phyloP scores from a whole-genome alignment of 2,797 vertebrate species.

The Microctenopoma stevenorrisi region DNA sequence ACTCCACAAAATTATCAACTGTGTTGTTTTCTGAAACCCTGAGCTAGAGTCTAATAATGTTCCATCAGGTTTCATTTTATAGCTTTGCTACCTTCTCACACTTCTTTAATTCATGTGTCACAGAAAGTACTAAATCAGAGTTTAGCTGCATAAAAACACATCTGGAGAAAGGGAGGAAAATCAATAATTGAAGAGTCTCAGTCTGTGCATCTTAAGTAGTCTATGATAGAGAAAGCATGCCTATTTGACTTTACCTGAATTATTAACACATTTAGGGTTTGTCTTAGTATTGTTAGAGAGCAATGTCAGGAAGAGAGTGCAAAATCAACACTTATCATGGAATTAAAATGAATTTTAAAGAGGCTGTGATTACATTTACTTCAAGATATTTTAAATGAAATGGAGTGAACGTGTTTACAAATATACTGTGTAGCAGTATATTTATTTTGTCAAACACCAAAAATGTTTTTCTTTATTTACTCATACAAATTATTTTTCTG shows the following conservation, averaged over 20 bases:
- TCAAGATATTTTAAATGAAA: constrained; percentile 4
- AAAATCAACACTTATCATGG: constrained; percentile 24
- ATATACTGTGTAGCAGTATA: constrained; percentile 26
- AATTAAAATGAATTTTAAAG: constrained; percentile 21
- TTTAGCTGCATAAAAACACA: constrained; percentile 61
- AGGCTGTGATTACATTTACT: constrained; percentile 4
- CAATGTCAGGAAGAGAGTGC: constrained; percentile 35
- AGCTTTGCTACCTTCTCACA: constrained; percentile 26
- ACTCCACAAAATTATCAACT: constrained; percentile 36
- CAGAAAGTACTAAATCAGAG: constrained; percentile 44
- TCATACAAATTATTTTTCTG: constrained; percentile 77
- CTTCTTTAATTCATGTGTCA: constrained; percentile 47
- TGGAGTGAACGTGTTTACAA: constrained; percentile 2
- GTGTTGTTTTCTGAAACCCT: constrained; percentile 32
- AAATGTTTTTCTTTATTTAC: constrained; percentile 73
- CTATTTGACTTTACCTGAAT: constrained; percentile 80
- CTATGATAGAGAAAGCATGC: constrained; percentile 75
- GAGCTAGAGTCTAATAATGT: background rate
- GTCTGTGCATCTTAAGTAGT: constrained; percentile 89
- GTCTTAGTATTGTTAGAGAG: constrained; percentile 40
- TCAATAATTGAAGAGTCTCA: constrained; percentile 91
- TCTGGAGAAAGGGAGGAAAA: constrained; percentile 75
- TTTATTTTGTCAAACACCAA: constrained; percentile 26
- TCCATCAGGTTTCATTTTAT: constrained; percentile 14
- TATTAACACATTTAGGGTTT: constrained; percentile 83